These are phyloP conservation scores for Calypte anna DNA, from an alignment of 2,113 vertebrate species.

Conservation along the genomic window DNA sequence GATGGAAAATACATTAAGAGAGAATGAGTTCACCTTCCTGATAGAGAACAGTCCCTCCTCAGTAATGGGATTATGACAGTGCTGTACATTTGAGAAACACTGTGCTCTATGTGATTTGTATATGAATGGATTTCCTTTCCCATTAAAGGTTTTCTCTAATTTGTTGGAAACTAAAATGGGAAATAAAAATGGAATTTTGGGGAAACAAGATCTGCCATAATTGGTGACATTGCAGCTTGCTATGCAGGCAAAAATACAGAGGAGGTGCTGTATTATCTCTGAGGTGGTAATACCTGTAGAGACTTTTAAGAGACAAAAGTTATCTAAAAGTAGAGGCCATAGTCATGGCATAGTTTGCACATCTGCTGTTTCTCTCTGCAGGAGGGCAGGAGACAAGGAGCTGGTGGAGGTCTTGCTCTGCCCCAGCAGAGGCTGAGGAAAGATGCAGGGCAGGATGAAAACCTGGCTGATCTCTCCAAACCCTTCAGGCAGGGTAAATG, in stretches of 20 bases:
- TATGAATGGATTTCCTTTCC: background rate
- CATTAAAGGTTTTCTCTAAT: background rate
- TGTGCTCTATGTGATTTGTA: background rate
- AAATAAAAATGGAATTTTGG: background rate
- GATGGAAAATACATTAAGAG: conserved; percentile 58
- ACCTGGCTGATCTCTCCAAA: background rate
- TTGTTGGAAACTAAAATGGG: background rate
- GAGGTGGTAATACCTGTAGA: background rate
- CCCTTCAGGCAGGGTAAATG: background rate
- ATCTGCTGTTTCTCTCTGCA: background rate
- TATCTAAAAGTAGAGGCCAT: background rate
- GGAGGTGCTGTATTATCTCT: background rate
- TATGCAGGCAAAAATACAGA: background rate
- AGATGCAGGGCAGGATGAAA: background rate
- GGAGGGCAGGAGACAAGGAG: background rate
- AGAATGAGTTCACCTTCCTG: conserved; percentile 48
- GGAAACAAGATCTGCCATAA: background rate
- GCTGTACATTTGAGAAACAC: background rate
- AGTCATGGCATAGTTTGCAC: background rate
- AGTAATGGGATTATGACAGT: conserved; percentile 42
- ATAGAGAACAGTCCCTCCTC: conserved; percentile 20
- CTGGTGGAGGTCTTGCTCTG: background rate
- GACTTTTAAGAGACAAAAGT: background rate
- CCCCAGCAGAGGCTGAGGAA: background rate
- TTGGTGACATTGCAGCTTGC: background rate